Evolutionary conservation across 2,888 invertebrate genomes (phyloP).

Genomic region (Busseola fusca): DNA sequence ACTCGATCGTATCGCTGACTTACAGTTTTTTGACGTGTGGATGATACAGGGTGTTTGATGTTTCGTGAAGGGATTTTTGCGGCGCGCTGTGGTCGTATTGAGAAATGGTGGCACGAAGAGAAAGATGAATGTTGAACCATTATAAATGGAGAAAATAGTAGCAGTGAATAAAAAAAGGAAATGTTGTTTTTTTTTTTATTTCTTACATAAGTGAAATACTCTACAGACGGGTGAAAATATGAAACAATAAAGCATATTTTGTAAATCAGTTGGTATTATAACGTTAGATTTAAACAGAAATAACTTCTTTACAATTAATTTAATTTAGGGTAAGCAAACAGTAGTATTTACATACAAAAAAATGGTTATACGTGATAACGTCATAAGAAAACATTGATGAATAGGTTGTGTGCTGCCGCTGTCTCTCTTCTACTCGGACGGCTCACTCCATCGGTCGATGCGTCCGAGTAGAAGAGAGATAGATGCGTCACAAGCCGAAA

Average conservation of each 20-base stretch:
- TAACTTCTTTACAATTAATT: too few species aligned
- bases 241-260: background rate
- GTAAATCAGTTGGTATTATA: background rate
- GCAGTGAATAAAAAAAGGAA: background rate
- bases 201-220: background rate
- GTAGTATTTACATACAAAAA: too few species aligned
- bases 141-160: background rate
- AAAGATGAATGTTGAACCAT: background rate
- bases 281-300: background rate
- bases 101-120: background rate
- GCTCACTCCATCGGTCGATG: too few species aligned
- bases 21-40: constrained; percentile 42
- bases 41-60: constrained; percentile 25
- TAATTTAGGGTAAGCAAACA: background rate
- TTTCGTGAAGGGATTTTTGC: background rate
- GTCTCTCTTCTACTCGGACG: too few species aligned
- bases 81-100: background rate
- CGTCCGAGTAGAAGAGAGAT: too few species aligned
- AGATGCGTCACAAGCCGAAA: too few species aligned
- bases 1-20: constrained; percentile 40
- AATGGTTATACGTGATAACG: too few species aligned
- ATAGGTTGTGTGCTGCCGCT: too few species aligned
- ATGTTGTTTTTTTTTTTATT: background rate
- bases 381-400: too few species aligned
- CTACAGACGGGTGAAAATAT: too few species aligned